Conservation (phyloP, 1,140 invertebrate species). For the Microplitis demolitor region DNA sequence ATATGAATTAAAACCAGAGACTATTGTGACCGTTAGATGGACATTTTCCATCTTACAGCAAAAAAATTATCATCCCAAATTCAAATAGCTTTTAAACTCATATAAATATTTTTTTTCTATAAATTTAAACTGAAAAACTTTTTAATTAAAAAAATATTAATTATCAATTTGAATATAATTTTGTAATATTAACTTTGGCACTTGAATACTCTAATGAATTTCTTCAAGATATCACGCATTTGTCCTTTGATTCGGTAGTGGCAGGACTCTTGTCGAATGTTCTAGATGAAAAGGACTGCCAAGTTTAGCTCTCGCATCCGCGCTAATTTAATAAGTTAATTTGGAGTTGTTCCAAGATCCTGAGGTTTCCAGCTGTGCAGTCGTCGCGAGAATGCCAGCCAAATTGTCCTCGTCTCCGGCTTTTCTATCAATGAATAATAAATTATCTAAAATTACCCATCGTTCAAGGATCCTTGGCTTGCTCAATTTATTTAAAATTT, state of each 20-base stretch:
- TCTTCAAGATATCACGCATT: not conserved
- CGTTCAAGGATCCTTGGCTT: no score
- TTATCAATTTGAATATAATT: no score
- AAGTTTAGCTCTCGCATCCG: slow-evolving; percentile 33
- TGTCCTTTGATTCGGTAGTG: slow-evolving; percentile 10
- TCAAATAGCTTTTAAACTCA: no score
- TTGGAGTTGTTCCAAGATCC: slow-evolving; percentile 42
- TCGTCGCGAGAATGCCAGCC: slow-evolving; percentile 24
- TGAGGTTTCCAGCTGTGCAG: slow-evolving; percentile 37
- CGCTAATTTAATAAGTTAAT: slow-evolving; percentile 52
- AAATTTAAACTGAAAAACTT: no score
- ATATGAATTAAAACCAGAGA: no score
- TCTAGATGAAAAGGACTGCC: slow-evolving; percentile 24
- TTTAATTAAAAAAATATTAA: no score
- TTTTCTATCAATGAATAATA: not conserved
- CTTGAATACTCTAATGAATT: not conserved
- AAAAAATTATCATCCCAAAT: no score
- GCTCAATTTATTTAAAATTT: no score
- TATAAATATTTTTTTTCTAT: no score
- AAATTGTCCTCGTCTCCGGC: slow-evolving; percentile 31
- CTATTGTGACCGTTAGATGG: no score
- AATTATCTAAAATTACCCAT: not conserved
- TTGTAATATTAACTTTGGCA: not conserved
- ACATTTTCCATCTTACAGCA: no score
- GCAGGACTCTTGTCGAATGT: not conserved